Evolutionary conservation across 2,113 vertebrate genomes (phyloP).

Genomic region (Zingel zingel): DNA sequence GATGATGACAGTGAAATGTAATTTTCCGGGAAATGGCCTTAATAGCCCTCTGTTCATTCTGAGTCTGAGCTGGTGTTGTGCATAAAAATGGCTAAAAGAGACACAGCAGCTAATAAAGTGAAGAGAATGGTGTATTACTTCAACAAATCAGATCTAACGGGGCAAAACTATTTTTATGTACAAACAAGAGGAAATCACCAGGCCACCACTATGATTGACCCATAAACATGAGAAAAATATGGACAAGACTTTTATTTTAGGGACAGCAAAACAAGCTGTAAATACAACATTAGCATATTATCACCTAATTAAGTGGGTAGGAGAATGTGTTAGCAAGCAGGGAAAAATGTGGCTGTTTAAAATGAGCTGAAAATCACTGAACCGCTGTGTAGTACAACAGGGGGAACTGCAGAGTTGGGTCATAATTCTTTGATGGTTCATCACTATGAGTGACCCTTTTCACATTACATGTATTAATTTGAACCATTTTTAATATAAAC

Average conservation of each 20-base stretch:
- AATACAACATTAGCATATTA: neutral
- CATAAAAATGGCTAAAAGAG: constrained; percentile 37
- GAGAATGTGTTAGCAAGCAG: neutral
- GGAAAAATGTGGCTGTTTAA: neutral
- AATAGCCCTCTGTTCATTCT: constrained; percentile 27
- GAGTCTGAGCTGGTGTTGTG: constrained; percentile 30
- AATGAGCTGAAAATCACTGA: neutral
- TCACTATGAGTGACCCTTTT: neutral
- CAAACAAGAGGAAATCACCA: constrained; percentile 15
- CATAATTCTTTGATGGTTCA: neutral
- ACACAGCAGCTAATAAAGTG: constrained; percentile 43
- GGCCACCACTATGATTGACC: neutral
- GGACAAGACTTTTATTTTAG: neutral
- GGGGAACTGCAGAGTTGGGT: neutral
- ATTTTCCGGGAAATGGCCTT: constrained; percentile 50
- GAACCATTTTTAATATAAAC: neutral
- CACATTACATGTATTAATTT: too few species aligned
- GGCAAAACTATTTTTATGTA: constrained; percentile 28
- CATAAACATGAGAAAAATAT: neutral
- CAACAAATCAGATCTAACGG: constrained; percentile 46
- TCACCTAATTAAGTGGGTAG: neutral
- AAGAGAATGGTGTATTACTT: constrained; percentile 12
- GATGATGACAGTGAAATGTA: constrained; percentile 19
- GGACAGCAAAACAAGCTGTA: neutral
- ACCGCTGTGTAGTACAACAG: neutral